A percentile compares a stretch with the other conserved stretches of the same genome.
Conservation (phyloP, 2,797 vertebrate species). For the Meda fulgida region DNA sequence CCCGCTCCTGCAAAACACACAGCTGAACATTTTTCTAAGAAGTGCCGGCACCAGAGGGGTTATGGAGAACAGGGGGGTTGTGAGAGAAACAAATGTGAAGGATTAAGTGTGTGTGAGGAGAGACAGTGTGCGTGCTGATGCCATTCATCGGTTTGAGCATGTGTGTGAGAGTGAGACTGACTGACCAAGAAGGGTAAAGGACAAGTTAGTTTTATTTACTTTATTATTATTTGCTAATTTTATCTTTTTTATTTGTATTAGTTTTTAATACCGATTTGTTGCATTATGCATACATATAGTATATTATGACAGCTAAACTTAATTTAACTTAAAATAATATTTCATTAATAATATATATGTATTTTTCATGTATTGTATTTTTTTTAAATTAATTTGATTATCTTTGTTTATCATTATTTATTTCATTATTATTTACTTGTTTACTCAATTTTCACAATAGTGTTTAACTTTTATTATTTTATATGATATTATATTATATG, state of each 20-base stretch:
- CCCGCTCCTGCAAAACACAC: constrained; percentile 29
- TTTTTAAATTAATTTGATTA: not conserved
- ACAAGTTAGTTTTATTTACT: not conserved
- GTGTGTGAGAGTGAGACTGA: not conserved
- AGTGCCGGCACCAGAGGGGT: constrained; percentile 36
- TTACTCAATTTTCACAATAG: not conserved
- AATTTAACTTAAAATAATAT: too few species aligned
- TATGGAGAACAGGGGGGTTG: not conserved
- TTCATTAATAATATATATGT: too few species aligned
- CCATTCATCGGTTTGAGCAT: not conserved
- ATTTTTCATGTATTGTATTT: too few species aligned
- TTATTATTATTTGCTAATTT: not conserved
- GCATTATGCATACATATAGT: not conserved
- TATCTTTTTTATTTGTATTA: not conserved
- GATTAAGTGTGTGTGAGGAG: constrained; percentile 23
- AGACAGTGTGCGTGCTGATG: not conserved
- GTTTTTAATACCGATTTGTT: too few species aligned
- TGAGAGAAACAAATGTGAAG: constrained; percentile 24
- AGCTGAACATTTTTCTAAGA: constrained; percentile 18
- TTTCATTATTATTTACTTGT: not conserved
- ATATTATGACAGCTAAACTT: not conserved
- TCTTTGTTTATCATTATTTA: not conserved
- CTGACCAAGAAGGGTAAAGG: not conserved
- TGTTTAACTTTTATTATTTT: not conserved
- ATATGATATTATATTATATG: too few species aligned